phyloP scores from a whole-genome alignment of 2,113 vertebrate genomes.

The Catharus minimus region DNA sequence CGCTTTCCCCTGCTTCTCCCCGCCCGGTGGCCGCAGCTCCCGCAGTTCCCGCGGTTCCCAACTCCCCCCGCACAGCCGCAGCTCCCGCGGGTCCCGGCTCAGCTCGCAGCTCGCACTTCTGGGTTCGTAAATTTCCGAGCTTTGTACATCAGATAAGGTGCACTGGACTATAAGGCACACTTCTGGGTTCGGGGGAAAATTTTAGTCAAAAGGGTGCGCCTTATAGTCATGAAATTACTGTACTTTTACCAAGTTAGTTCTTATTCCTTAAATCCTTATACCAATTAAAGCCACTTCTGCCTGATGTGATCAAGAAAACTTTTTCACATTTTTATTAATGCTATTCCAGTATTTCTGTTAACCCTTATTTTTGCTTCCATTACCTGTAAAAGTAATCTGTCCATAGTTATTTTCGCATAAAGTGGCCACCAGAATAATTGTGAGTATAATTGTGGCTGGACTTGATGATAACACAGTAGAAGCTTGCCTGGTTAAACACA shows the following conservation, averaged over 20 bases:
- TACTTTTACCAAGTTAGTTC: neutral
- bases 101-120: too few relatives aligned
- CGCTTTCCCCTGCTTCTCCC: too few relatives aligned
- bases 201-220: too few relatives aligned
- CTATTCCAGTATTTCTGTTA: neutral
- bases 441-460: neutral
- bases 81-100: too few relatives aligned
- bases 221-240: too few relatives aligned
- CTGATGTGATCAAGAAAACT: neutral
- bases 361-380: neutral
- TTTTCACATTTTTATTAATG: neutral
- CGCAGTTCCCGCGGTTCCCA: too few relatives aligned
- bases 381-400: neutral
- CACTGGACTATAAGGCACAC: too few relatives aligned
- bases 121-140: too few relatives aligned
- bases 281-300: neutral
- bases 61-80: too few relatives aligned
- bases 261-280: neutral
- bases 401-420: neutral
- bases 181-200: too few relatives aligned
- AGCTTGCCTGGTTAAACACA: neutral
- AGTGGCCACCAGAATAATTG: neutral
- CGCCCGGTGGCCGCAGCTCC: too few relatives aligned
- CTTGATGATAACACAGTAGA: neutral
- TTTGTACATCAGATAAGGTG: too few relatives aligned